These are phyloP conservation scores for Heteropelma amictum DNA, from an alignment of 2,888 invertebrate genomes.

Conservation along the genomic window DNA sequence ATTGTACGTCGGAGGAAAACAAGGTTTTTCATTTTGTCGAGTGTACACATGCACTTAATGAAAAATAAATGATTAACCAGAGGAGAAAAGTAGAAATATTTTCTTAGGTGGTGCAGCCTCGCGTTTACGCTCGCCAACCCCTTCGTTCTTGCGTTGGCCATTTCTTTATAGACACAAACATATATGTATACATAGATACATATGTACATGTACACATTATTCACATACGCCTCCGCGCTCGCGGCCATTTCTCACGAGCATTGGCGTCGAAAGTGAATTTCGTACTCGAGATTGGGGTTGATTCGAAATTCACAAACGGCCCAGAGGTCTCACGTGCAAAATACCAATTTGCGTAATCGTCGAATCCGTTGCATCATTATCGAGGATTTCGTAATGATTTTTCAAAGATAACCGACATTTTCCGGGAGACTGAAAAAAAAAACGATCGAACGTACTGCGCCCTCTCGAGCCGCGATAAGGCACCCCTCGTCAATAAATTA, in stretches of 20 bases:
- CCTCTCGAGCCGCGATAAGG: too few relatives aligned
- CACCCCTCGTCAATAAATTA: too few relatives aligned
- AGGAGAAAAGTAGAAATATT: constrained; percentile 44
- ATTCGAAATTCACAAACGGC: constrained; percentile 29
- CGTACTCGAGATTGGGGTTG: constrained; percentile 10
- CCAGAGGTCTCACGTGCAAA: too few relatives aligned
- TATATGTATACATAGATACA: not conserved
- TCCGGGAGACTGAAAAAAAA: too few relatives aligned
- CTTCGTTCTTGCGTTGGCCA: constrained; percentile 66
- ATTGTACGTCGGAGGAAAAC: too few relatives aligned
- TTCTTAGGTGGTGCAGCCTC: constrained; percentile 60
- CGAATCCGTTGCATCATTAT: too few relatives aligned
- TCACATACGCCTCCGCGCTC: constrained; percentile 61
- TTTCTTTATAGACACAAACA: not conserved
- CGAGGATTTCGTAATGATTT: too few relatives aligned
- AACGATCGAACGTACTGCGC: too few relatives aligned
- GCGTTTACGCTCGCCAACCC: constrained; percentile 62
- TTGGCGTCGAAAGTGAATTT: constrained; percentile 60
- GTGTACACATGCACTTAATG: not conserved
- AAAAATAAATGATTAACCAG: not conserved
- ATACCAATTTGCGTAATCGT: too few relatives aligned
- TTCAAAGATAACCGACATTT: too few relatives aligned
- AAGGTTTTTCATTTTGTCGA: too few relatives aligned
- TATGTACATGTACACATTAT: constrained; percentile 21
- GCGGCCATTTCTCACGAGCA: constrained; percentile 66